Conservation (phyloP, 2,888 invertebrate genomes). For the Diabrotica balteata region DNA sequence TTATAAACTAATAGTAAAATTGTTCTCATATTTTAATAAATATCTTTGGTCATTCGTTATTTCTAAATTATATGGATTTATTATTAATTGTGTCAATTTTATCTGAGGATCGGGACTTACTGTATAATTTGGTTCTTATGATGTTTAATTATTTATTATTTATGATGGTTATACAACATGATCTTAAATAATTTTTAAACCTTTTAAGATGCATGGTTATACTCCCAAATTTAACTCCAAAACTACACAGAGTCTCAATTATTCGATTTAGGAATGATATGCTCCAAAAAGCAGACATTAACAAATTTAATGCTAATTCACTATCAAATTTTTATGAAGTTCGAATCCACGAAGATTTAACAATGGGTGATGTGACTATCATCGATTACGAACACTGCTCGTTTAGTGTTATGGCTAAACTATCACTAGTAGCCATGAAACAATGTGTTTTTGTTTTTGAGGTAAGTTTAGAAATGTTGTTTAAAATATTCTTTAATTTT, state of each 20-base stretch:
- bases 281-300: constrained; percentile 14
- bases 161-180: too few relatives aligned
- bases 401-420: constrained; percentile 13
- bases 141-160: too few relatives aligned
- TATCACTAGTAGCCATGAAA: constrained; percentile 14
- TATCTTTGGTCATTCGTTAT: too few relatives aligned
- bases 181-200: too few relatives aligned
- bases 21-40: too few relatives aligned
- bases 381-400: constrained; percentile 21
- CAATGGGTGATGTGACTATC: constrained; percentile 20
- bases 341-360: constrained; percentile 25
- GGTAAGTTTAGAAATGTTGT: constrained; percentile 9
- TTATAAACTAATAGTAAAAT: too few relatives aligned
- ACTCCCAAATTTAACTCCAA: constrained; percentile 1
- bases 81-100: too few relatives aligned
- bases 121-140: too few relatives aligned
- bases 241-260: constrained; percentile 14
- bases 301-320: constrained; percentile 9
- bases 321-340: constrained; percentile 23
- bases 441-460: constrained; percentile 13
- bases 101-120: too few relatives aligned
- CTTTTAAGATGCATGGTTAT: too few relatives aligned
- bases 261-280: not conserved
- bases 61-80: too few relatives aligned
- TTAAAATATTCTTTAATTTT: too few relatives aligned